Evolutionary conservation across 2,113 vertebrate species (phyloP).

Genomic region (Cromileptes altivelis): DNA sequence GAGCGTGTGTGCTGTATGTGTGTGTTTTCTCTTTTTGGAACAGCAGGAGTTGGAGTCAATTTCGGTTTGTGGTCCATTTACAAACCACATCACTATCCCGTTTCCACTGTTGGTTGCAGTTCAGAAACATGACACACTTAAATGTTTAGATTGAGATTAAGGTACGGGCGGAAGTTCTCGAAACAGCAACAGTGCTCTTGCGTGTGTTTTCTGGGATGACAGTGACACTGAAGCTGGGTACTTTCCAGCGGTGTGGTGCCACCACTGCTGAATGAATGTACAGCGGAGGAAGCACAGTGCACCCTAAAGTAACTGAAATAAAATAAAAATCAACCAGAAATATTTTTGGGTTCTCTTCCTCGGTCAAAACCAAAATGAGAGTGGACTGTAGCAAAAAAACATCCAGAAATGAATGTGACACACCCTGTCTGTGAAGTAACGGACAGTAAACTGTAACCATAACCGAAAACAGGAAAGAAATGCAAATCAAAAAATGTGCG

Average conservation of each 20-base stretch:
- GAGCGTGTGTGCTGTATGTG: slow-evolving; percentile 8
- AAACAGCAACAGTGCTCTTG: background rate
- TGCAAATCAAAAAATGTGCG: slow-evolving; percentile 8
- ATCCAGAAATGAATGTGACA: slow-evolving; percentile 43
- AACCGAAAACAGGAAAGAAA: slow-evolving; percentile 26
- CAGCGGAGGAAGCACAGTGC: slow-evolving; percentile 30
- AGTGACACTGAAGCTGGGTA: background rate
- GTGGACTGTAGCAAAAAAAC: slow-evolving; percentile 34
- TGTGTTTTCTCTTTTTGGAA: slow-evolving; percentile 34
- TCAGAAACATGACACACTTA: slow-evolving; percentile 14
- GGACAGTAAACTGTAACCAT: slow-evolving; percentile 38
- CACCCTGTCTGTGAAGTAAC: slow-evolving; percentile 48
- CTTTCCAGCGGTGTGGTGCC: slow-evolving; percentile 13
- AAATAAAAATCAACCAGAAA: slow-evolving; percentile 55
- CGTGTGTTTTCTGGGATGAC: slow-evolving; percentile 3
- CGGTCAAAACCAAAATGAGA: slow-evolving; percentile 72
- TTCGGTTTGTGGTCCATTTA: slow-evolving; percentile 56
- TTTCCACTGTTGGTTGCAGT: slow-evolving; percentile 30
- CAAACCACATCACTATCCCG: slow-evolving; percentile 36
- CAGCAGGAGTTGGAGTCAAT: slow-evolving; percentile 38
- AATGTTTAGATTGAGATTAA: slow-evolving; percentile 39
- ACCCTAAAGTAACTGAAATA: slow-evolving; percentile 27
- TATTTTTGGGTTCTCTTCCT: slow-evolving; percentile 39
- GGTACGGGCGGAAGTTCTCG: background rate
- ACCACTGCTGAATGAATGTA: background rate